Conservation (phyloP, 2,113 vertebrate species). For the Amphilophus citrinellus region DNA sequence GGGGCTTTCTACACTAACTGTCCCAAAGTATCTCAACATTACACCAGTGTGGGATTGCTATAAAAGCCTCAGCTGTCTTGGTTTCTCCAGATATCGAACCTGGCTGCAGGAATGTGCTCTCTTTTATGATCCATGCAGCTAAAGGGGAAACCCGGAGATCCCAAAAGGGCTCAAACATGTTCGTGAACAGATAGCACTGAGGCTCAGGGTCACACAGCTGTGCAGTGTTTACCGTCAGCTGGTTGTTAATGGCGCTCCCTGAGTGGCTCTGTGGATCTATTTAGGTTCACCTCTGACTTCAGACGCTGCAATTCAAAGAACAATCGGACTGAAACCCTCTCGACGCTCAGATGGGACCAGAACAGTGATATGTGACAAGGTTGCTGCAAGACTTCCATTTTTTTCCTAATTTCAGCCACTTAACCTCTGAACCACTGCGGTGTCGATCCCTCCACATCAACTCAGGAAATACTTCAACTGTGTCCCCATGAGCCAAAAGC, state of each 20-base stretch:
- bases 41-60: neutral
- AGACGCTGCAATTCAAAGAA: constrained; percentile 6
- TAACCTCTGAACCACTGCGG: neutral
- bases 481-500: neutral
- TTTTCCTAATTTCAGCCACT: neutral
- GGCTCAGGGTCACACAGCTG: neutral
- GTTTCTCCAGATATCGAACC: neutral
- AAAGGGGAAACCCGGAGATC: neutral
- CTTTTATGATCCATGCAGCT: neutral
- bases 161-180: neutral
- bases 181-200: neutral
- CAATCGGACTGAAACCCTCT: neutral
- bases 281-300: constrained; percentile 26
- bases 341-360: neutral
- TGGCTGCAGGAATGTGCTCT: neutral
- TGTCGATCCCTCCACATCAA: neutral
- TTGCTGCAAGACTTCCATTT: neutral
- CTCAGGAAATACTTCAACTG: neutral
- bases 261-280: constrained; percentile 4
- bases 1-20: neutral
- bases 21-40: neutral
- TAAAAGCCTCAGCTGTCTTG: neutral
- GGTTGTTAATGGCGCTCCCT: constrained; percentile 10
- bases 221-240: constrained; percentile 36
- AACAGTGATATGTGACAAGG: neutral